phyloP scores from a whole-genome alignment of 2,888 invertebrate species.

The Lasius platythorax region DNA sequence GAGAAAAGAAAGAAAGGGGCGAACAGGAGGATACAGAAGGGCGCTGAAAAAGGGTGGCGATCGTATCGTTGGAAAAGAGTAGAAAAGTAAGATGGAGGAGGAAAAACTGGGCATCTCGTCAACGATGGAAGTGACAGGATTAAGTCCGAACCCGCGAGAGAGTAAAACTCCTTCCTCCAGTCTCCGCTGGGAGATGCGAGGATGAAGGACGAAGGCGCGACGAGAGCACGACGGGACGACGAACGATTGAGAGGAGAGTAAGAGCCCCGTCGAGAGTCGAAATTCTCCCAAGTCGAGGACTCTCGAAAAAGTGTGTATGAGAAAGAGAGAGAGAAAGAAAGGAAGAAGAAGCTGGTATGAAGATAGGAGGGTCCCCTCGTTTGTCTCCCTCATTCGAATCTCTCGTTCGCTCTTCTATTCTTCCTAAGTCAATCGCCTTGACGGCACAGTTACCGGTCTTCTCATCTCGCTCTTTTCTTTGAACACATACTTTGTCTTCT shows the following conservation, averaged over 20 bases:
- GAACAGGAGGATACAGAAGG: neutral
- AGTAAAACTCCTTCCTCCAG: slow-evolving; percentile 1
- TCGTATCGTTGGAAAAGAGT: neutral
- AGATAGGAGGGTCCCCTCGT: slow-evolving; percentile 50
- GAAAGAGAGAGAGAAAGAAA: neutral
- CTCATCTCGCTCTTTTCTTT: slow-evolving; percentile 46
- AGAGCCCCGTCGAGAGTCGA: slow-evolving; percentile 30
- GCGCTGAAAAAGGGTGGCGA: slow-evolving; percentile 22
- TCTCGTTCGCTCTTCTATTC: slow-evolving; percentile 58
- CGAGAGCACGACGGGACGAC: slow-evolving; percentile 40
- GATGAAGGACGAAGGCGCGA: slow-evolving; percentile 40
- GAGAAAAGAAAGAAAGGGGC: slow-evolving; percentile 14
- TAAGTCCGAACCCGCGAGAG: neutral
- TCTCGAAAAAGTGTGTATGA: slow-evolving; percentile 8
- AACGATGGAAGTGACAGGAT: neutral
- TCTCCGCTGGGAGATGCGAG: slow-evolving; percentile 27
- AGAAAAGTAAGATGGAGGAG: slow-evolving; percentile 20
- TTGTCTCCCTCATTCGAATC: slow-evolving; percentile 71
- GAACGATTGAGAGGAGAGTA: slow-evolving; percentile 44
- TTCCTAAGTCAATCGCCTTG: slow-evolving; percentile 60
- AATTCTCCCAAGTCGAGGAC: slow-evolving; percentile 44
- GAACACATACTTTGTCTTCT: neutral
- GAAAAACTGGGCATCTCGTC: slow-evolving; percentile 24
- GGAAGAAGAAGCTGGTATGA: slow-evolving; percentile 43
- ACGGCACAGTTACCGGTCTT: slow-evolving; percentile 35